Base-by-base conservation (phyloP, 1,140 invertebrate species). In the Antheraea pernyi region DNA sequence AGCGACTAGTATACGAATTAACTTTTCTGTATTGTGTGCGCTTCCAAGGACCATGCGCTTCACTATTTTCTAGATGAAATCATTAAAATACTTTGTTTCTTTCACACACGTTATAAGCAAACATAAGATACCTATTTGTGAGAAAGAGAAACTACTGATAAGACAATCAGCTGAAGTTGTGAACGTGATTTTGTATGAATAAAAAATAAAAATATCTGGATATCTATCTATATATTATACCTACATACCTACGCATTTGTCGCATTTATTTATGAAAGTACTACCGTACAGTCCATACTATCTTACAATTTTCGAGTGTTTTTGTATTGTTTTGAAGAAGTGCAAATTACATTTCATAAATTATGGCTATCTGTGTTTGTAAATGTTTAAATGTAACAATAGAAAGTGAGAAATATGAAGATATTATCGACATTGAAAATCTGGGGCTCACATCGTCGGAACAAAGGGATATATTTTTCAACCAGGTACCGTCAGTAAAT, bases 401-500 rank as follows among this genome's bases (percentile, higher is more conserved):
- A 74, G 86, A 88, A 85, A 82, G 88, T 86, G 91, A 89, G 71
- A 87, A 88, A 85, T 61, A 89, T 71, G 85, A 88, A 80, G 84
- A 86, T 73, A 86, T 84, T 75, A 67, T 81, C 62, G 89, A 91
- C 79, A 84, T 90, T 72, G 85, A 77, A 72, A 90, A 91, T 84
- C 77, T 92, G 84, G 89, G 87, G 73, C 75, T 92, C 84, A 84
- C 89, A 80, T 75, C 89, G 68, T 75, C 75, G 71, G 91, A 92
- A 92, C 90, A 93, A 93, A 93, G 89, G 82, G 90, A 92, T 86
- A 87, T 84, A 79, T 93, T 92, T 92, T 93, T 93, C 88, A 89
- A 82, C 82, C 86, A 93, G 88, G 90, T 93, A 91, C 81, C 79
- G 75, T 85, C 83, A 79, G 82, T 88, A 90, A 92, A 91, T 84